Conservation (phyloP, 2,113 vertebrate species). For the Mastomys natalensis region DNA sequence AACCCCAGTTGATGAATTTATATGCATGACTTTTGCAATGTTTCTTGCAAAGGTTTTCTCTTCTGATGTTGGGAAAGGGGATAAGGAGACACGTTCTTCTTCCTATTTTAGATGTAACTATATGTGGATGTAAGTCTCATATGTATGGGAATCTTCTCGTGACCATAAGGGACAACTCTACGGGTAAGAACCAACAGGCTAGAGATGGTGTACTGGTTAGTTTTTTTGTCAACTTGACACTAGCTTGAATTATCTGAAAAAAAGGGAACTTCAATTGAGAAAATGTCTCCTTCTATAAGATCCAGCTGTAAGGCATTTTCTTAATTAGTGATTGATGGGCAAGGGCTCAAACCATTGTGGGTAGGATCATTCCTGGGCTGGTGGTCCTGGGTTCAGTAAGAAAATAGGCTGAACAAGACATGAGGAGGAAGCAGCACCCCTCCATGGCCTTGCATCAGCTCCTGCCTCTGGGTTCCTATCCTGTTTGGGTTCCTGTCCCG, state of each 20-base stretch:
- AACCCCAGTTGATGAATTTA: not conserved
- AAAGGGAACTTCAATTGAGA: not conserved
- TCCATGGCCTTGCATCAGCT: not conserved
- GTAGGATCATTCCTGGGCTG: not conserved
- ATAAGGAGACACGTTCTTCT: not conserved
- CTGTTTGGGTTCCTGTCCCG: not conserved
- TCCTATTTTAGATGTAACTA: not conserved
- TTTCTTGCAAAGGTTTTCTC: slow-evolving; percentile 7
- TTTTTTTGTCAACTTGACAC: not conserved
- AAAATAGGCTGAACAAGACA: not conserved
- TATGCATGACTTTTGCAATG: not conserved
- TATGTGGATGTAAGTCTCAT: not conserved
- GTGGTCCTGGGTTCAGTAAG: not conserved
- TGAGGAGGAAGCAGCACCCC: not conserved
- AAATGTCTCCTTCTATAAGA: not conserved
- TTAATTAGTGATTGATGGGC: not conserved
- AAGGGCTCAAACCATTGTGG: too few species aligned
- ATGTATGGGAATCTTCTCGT: not conserved
- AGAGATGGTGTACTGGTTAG: not conserved
- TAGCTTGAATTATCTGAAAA: not conserved
- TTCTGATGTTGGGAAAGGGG: not conserved
- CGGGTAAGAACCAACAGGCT: not conserved
- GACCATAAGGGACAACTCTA: not conserved
- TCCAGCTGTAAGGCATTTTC: not conserved
- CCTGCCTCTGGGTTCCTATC: not conserved